Conservation (phyloP, 2,888 invertebrate species). For the Lumbricus terrestris region DNA sequence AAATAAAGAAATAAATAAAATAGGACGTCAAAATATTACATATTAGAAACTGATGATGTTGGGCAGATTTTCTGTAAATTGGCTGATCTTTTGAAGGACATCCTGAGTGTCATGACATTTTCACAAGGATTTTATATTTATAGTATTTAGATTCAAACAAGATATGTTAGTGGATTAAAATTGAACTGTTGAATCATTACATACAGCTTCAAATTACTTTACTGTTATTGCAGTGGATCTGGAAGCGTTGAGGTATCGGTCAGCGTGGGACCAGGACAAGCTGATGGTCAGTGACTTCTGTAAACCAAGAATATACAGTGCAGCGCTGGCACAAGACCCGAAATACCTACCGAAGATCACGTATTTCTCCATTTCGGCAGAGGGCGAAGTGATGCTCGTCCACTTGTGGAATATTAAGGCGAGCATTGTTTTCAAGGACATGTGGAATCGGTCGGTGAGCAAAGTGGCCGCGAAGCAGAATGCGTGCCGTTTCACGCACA, state of each 20-base stretch:
- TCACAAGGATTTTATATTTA: too few species aligned
- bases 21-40: too few species aligned
- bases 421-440: constrained; percentile 11
- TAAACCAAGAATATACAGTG: not conserved
- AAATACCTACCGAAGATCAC: constrained; percentile 13
- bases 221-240: constrained; percentile 5
- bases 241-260: not conserved
- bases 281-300: constrained; percentile 9
- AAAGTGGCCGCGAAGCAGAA: not conserved
- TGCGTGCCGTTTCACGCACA: not conserved
- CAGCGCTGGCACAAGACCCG: not conserved
- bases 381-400: not conserved
- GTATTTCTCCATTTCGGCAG: not conserved
- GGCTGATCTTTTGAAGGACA: too few species aligned
- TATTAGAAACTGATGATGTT: too few species aligned
- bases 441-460: not conserved
- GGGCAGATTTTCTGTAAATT: too few species aligned
- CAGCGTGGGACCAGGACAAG: not conserved
- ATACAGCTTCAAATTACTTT: too few species aligned
- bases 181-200: not conserved
- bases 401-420: not conserved
- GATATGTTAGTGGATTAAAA: not conserved
- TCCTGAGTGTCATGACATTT: too few species aligned
- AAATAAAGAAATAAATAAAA: too few species aligned
- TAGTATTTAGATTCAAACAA: too few species aligned